Evolutionary conservation across 2,797 vertebrate species (phyloP), one percentile per base, ranked within the genome.

Genomic region (Xiphophorus birchmanni): DNA sequence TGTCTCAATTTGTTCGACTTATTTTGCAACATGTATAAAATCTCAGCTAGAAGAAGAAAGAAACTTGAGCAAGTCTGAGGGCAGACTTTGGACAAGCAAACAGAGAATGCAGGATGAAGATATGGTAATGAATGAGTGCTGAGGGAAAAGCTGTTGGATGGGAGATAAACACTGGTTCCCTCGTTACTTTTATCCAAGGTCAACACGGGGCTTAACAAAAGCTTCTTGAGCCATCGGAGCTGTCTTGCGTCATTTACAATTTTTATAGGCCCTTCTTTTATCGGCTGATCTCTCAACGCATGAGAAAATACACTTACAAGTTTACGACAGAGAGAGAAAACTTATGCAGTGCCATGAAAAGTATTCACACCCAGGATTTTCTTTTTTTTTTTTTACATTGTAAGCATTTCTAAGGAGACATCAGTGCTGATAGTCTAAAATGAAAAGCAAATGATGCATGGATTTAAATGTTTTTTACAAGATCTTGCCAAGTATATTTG

Each of bases 91-190:
- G 83, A 87, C 88, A 89, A 91, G 92, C 89, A 92, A 89, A 90
- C 82, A 79, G 84, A 88, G 84, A 90, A 82, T 90, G 92, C 89
- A 91, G 94, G 92, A 94, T 90, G 81, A 91, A 90, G 93, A 91
- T 94, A 92, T 88, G 90, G 79, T 81, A 86, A 77, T 87, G 80
- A 92, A 87, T 75, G 74, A 87, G 82, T 78, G 89, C 87, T 63
- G 47, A 80, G 88, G 91, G 90, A 84, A 93, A 94, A 90, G 89
- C 92, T 95, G 93, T 69, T 90, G 82, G 80, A 84, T 87, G 82
- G 75, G 84, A 94, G 93, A 95, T 95, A 94, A 94, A 95, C 86
- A 86, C 50, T 63, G 71, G 80, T 84, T 89, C 82, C 69, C 58
- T 83, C 81, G 73, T 85, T 88, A 73, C 80, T 79, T 88, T 82